Evolutionary conservation across 2,113 vertebrate genomes (phyloP), one percentile per base, ranked within the genome.

Genomic region (Pituophis catenifer): DNA sequence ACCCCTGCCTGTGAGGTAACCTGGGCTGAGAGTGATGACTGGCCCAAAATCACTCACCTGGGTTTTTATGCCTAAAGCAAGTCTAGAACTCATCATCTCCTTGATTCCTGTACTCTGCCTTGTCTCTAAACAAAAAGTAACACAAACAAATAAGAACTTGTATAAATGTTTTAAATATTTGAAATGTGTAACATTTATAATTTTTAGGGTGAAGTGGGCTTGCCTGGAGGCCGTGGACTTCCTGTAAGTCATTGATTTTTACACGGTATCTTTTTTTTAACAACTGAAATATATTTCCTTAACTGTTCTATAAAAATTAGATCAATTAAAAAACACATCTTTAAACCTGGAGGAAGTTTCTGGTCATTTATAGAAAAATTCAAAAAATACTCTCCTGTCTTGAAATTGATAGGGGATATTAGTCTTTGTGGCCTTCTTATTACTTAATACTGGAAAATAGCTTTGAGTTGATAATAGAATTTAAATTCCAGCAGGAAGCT

Each of bases 191-290:
- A 2, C 44, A 95, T 95, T 94, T 94, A 1, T 95, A 91, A 95
- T 96, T 95, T 96, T 10, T 94, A 99, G 99, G 99, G 99, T 92
- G 99, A 99, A 97, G 99, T 98, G 95, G 99, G 99, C 59, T 96
- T 97, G 50, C 89, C 98, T 89, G 99, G 99, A 96, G 97, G 98
- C 94, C 98, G 98, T 95, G 99, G 99, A 96, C 94, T 97, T 96
- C 97, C 98, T 59, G 99, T 99, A 97, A 99, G 99, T 99, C 92
- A 93, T 88, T n/a, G 0, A 2, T 93, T 90, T 57, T 81, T 21
- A 75, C 13, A 75, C 8, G 70, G n/a, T 75, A 17, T 17, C 38
- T 2, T 19, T 70, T 59, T 93, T 59, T 87, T 48, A 38, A 11
- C 88, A 90, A 5, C 91, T 57, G 29, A 92, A 86, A 62, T 7